Base-by-base conservation (phyloP, 2,888 invertebrate species). In the Hemistola chrysoprasaria region DNA sequence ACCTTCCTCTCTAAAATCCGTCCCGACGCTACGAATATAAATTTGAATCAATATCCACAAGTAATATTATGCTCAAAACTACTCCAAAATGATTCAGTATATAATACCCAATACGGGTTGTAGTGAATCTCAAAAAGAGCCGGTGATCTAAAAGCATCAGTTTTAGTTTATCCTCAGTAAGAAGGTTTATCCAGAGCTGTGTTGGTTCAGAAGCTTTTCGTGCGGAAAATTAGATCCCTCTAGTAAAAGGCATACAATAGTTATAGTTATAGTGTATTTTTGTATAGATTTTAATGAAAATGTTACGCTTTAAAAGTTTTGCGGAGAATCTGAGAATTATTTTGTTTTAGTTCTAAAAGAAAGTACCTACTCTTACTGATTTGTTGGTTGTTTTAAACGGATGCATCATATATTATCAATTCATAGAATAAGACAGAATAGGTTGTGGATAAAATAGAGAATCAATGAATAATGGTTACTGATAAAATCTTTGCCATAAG, bases 201-300 rank as follows among this genome's bases (percentile, higher is more conserved):
- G 68, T 72, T 75, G 72, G 72, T 72, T 75, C 69, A 70, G 57
- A 63, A 50, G 54, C 53, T 57, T 49, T 59, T 71, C 70, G 60
- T 27, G 68, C 67, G 70, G 71, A 77, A 77, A 78, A 77, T 77
- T 70, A 75, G 66, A 66, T 70, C 62, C 56, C 47, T 56, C 49
- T 53, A 41, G 49, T 50, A 35, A 61, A 56, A 62, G 54, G 59
- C 45, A 52, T 40, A 46, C 37, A 37, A 22, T 26, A 16, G 22
- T 52, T 40, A 46, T 36, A 37, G 22, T 27, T 22, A 8, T 34
- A 34, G 52, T 47, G 50, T 59, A 52, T 44, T 56, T 55, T 48
- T 54, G 54, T 53, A 58, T 51, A 48, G 43, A 58, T 52, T 28
- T 41, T 58, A 51, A 57, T 60, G 55, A 55, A 55, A 51, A 43